A percentile compares a stretch with the other conserved stretches of the same genome.
Evolutionary conservation across 1,140 invertebrate species (phyloP).

Genomic region (Brachionus koreanus): DNA sequence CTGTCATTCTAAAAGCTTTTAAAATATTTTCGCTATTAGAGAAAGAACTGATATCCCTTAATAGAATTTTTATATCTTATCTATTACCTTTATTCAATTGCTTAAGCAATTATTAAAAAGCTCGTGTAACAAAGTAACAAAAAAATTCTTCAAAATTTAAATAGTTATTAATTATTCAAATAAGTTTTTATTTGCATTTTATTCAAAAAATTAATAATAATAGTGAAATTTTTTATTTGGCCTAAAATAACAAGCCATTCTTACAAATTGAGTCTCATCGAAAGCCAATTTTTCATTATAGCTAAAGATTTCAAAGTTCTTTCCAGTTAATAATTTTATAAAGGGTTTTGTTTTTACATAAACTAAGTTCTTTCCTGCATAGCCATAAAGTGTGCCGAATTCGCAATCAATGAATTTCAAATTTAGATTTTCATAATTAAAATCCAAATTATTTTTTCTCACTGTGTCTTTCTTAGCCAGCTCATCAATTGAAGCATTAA

Average conservation of each 20-base stretch:
- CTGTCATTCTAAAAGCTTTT: too few species aligned
- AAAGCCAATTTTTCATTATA: neutral
- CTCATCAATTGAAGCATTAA: neutral
- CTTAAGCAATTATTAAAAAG: too few species aligned
- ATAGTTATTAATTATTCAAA: too few species aligned
- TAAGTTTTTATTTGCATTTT: too few species aligned
- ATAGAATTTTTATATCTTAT: too few species aligned
- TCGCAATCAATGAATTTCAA: neutral
- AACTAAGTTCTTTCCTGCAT: neutral
- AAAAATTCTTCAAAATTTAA: too few species aligned
- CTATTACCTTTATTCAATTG: too few species aligned
- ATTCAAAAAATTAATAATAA: neutral
- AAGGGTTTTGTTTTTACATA: neutral
- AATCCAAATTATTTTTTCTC: neutral
- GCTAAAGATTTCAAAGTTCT: neutral
- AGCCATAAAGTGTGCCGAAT: neutral
- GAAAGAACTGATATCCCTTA: too few species aligned
- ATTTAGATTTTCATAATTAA: neutral
- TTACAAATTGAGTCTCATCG: neutral
- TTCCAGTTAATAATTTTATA: neutral
- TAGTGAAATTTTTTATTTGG: neutral
- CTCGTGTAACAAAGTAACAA: too few species aligned
- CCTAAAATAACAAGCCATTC: neutral
- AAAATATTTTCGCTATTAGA: too few species aligned
- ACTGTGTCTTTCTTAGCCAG: neutral